Evolutionary conservation across 2,797 vertebrate genomes (phyloP).

Genomic region (Poeciliopsis gracilis): DNA sequence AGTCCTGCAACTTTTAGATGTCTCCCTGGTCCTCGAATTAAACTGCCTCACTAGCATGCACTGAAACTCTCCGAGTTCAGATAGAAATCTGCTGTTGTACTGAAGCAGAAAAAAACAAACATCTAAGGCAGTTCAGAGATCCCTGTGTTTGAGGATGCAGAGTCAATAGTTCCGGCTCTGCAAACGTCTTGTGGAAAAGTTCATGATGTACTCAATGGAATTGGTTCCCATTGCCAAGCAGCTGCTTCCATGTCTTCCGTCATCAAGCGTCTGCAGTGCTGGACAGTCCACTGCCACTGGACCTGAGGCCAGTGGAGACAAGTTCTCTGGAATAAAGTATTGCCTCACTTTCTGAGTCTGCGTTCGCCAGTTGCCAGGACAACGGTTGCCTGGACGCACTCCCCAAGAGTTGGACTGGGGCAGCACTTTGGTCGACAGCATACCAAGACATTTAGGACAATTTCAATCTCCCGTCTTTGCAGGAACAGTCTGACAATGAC

Average conservation of each 20-base stretch:
- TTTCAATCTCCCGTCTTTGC: not conserved
- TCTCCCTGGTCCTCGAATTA: no score
- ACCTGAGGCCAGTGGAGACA: not conserved
- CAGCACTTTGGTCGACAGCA: not conserved
- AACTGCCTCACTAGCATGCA: no score
- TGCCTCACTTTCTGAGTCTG: not conserved
- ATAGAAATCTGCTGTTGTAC: no score
- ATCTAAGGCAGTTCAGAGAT: no score
- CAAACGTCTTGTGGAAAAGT: not conserved
- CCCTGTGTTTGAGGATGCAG: not conserved
- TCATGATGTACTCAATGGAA: not conserved
- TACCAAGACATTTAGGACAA: not conserved
- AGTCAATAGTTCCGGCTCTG: not conserved
- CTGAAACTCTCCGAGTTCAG: no score
- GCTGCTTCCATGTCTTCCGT: not conserved
- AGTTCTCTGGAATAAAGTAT: not conserved
- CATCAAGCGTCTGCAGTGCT: not conserved
- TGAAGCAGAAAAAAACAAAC: no score
- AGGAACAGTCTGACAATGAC: not conserved
- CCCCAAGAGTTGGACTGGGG: not conserved
- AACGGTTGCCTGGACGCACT: not conserved
- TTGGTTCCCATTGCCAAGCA: not conserved
- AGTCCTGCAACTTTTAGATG: no score
- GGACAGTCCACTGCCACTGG: not conserved
- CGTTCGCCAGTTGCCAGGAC: not conserved